A percentile compares a stretch with the other conserved stretches of the same genome.
phyloP scores from a whole-genome alignment of 2,113 vertebrate genomes.

The Thamnophis sirtalis region DNA sequence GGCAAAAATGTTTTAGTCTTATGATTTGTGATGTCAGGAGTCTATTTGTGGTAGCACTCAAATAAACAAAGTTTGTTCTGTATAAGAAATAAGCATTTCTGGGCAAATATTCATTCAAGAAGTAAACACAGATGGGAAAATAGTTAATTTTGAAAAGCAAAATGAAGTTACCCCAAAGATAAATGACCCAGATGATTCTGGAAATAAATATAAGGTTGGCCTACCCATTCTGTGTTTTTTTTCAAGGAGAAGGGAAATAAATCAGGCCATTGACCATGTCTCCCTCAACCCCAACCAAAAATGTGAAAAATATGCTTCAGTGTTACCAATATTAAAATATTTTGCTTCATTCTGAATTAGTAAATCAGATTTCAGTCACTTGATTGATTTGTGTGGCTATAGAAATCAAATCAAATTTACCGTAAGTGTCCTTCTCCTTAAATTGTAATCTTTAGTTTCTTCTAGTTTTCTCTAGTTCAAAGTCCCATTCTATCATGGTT shows the following conservation, averaged over 20 bases:
- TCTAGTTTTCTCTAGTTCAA: not conserved
- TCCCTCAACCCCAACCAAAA: not conserved
- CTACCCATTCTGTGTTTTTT: not conserved
- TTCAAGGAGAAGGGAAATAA: not conserved
- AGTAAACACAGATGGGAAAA: slow-evolving; percentile 35
- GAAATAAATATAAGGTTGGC: not conserved
- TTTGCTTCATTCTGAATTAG: not conserved
- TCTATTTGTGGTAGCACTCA: slow-evolving; percentile 44
- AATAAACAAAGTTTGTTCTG: slow-evolving; percentile 35
- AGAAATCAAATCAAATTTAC: not conserved
- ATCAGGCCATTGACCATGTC: not conserved
- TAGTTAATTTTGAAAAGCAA: slow-evolving; percentile 34
- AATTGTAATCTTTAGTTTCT: not conserved
- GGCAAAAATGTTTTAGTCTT: slow-evolving; percentile 33
- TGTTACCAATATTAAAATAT: not conserved
- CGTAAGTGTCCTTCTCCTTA: not conserved
- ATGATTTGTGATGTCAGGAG: slow-evolving; percentile 5
- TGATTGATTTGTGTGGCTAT: not conserved
- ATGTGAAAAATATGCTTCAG: not conserved
- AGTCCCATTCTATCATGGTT: too few relatives aligned
- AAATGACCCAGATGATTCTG: not conserved
- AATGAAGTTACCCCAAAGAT: slow-evolving; percentile 1
- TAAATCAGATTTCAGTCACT: not conserved
- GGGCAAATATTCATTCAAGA: slow-evolving; percentile 34
- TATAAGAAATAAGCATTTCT: slow-evolving; percentile 25